Evolutionary conservation across 2,113 vertebrate species (phyloP).

Genomic region (Cacatua alba): DNA sequence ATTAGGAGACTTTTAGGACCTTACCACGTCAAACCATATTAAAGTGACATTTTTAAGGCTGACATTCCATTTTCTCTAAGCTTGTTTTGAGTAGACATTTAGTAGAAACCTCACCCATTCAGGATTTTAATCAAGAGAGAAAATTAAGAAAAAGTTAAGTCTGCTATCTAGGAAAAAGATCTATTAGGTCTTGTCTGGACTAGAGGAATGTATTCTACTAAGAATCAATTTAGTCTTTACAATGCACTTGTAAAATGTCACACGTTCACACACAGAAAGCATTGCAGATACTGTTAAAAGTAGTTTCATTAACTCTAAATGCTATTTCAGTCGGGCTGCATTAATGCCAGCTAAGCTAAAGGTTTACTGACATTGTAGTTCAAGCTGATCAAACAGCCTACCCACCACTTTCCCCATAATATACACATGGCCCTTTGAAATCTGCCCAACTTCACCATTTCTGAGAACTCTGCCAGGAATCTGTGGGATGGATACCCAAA

Average conservation of each 20-base stretch:
- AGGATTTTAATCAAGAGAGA: conserved; percentile 64
- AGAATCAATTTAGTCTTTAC: conserved; percentile 62
- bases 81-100: conserved; percentile 35
- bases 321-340: not conserved
- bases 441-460: not conserved
- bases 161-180: conserved; percentile 47
- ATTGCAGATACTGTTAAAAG: conserved; percentile 50
- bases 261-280: conserved; percentile 35
- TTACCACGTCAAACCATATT: conserved; percentile 39
- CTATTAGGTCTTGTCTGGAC: conserved; percentile 53
- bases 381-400: not conserved
- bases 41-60: conserved; percentile 50
- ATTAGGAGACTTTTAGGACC: conserved; percentile 13
- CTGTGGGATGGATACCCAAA: not conserved
- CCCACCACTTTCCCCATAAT: not conserved
- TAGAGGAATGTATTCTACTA: conserved; percentile 61
- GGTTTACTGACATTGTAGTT: not conserved
- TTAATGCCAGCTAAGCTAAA: conserved; percentile 34
- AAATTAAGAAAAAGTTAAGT: conserved; percentile 67
- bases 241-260: conserved; percentile 57
- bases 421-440: not conserved
- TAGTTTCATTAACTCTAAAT: conserved; percentile 54
- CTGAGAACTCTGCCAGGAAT: not conserved
- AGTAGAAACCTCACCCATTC: conserved; percentile 24
- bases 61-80: conserved; percentile 56